phyloP scores from a whole-genome alignment of 2,113 vertebrate genomes.

The Crotalus helleri region DNA sequence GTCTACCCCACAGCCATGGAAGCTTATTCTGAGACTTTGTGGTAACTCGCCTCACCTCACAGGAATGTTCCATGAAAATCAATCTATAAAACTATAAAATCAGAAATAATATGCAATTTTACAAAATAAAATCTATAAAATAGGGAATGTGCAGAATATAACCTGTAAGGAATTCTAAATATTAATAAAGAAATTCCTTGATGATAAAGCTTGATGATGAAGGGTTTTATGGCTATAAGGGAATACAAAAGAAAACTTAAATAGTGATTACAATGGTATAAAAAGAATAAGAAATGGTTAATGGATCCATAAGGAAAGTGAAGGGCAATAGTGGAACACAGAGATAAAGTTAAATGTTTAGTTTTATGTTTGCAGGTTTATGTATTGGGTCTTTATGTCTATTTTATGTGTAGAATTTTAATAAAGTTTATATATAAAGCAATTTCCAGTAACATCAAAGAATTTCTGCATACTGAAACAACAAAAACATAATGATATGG shows the following conservation, averaged over 20 bases:
- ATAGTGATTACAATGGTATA: background rate
- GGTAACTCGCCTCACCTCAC: background rate
- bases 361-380: background rate
- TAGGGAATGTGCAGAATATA: background rate
- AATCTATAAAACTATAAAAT: background rate
- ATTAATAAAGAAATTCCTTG: background rate
- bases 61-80: background rate
- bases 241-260: background rate
- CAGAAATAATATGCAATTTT: background rate
- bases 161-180: background rate
- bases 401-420: background rate
- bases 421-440: background rate
- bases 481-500: background rate
- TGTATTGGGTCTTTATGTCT: background rate
- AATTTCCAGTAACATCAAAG: background rate
- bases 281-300: background rate
- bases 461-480: background rate
- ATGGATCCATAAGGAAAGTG: background rate
- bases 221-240: background rate
- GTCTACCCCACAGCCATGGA: background rate
- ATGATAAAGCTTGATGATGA: background rate
- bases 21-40: background rate
- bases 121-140: background rate
- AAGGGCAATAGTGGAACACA: background rate
- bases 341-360: background rate